Evolutionary conservation across 2,888 invertebrate species (phyloP), one percentile per base, ranked within the genome.

Genomic region (Globia sparganii): DNA sequence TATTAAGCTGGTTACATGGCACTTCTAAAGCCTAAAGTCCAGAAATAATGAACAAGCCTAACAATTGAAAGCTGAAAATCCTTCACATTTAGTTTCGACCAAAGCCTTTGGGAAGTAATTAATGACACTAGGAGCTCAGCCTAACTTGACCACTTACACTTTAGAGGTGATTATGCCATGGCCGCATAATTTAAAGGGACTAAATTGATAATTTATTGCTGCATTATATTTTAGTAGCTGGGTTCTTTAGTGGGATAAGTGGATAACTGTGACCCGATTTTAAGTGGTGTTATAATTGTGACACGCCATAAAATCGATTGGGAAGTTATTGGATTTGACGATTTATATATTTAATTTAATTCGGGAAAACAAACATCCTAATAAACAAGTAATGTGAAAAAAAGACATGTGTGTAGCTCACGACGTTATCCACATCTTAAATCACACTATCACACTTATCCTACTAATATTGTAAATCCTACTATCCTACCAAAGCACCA

Each of bases 61-160:
- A 40, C 67, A 70, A 72, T 66, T 66, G 66, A 46, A 73, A 73
- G 69, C 78, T 53, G 67, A 80, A 75, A 75, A 75, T 75, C 81
- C 76, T 72, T 72, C 81, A 75, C 75, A 65, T 65, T 83, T 72
- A 62, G 65, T 66, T 62, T 56, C 46, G 43, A 66, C 69, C 43
- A 43, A 25, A 59, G 64, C 56, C 56, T 65, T 64, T n/a, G 13
- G 56, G 67, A 58, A 53, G 73, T 71, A 73, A 85, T 85, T 83
- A 81, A 83, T 85, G 64, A 53, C 59, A 49, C 9, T 64, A n/a
- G 34, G 25, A 43, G 43, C 64, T 43, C 31, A 53, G 31, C 43
- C 11, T 37, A 28, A 80, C 67, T 72, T 76, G 85, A 83, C 85
- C 81, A 64, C 74, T 81, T 56, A 73, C 77, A 81, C 76, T 83